Evolutionary conservation across 2,888 invertebrate species (phyloP).

Genomic region (Tenthredo scrophulariae): DNA sequence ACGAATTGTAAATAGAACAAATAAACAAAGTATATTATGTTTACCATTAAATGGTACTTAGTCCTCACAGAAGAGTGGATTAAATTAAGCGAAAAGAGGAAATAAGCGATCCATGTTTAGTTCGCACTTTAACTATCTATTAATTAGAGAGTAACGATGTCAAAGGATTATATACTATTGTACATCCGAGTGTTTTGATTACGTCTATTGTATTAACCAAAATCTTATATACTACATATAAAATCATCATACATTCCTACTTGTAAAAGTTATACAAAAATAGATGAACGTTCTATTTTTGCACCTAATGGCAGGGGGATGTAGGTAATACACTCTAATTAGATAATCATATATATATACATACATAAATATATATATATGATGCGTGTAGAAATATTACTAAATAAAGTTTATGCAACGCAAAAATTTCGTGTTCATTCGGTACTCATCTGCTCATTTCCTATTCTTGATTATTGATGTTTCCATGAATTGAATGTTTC

Average conservation of each 20-base stretch:
- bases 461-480: background rate
- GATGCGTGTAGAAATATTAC: slow-evolving; percentile 67
- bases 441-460: background rate
- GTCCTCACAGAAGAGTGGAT: slow-evolving; percentile 3
- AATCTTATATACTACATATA: slow-evolving; percentile 51
- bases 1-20: slow-evolving; percentile 51
- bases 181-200: slow-evolving; percentile 43
- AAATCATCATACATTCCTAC: slow-evolving; percentile 67
- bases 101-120: background rate
- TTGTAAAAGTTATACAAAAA: slow-evolving; percentile 63
- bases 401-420: slow-evolving; percentile 55
- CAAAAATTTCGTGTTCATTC: background rate
- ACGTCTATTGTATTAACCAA: slow-evolving; percentile 42
- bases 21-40: slow-evolving; percentile 30
- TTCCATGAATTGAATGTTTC: background rate
- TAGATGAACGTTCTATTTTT: slow-evolving; percentile 69
- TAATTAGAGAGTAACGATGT: slow-evolving; percentile 24
- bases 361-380: slow-evolving; percentile 56
- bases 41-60: slow-evolving; percentile 44
- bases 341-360: slow-evolving; percentile 53
- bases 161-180: slow-evolving; percentile 12
- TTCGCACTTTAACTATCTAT: slow-evolving; percentile 17
- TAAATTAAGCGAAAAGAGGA: slow-evolving; percentile 8
- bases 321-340: slow-evolving; percentile 63
- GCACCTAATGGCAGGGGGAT: slow-evolving; percentile 67